Percentiles rank a stretch among this genome's conserved stretches.
These are phyloP conservation scores for Stenodema calcarata DNA, from an alignment of 2,888 invertebrate genomes.

Conservation along the genomic window DNA sequence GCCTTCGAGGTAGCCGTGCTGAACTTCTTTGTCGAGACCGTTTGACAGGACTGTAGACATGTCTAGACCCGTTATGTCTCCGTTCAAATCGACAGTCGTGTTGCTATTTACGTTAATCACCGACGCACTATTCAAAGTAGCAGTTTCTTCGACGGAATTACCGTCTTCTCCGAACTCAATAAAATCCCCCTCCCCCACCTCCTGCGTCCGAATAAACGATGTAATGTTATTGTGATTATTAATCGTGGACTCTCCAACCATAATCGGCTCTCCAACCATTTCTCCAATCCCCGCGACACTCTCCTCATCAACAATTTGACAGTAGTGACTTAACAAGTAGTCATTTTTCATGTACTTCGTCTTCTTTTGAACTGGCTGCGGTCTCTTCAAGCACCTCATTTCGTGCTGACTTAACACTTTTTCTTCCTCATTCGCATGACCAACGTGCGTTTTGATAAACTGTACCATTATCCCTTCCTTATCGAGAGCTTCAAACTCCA, in stretches of 20 bases:
- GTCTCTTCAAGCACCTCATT: neutral
- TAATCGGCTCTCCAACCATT: slow-evolving; percentile 10
- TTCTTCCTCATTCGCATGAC: slow-evolving; percentile 28
- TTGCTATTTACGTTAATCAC: neutral
- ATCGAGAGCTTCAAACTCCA: slow-evolving; percentile 24
- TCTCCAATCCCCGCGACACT: neutral
- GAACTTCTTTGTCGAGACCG: neutral
- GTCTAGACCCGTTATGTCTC: neutral
- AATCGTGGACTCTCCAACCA: slow-evolving; percentile 20
- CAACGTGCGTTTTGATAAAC: slow-evolving; percentile 39
- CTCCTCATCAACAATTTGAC: neutral
- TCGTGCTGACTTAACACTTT: slow-evolving; percentile 39
- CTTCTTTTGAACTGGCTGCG: neutral
- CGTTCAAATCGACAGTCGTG: slow-evolving; percentile 12
- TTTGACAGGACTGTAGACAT: neutral
- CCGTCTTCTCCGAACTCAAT: neutral
- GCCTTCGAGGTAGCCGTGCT: neutral
- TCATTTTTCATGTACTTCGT: neutral
- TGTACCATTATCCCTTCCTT: neutral
- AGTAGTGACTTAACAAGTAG: neutral
- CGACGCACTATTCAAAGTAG: neutral
- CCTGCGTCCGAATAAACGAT: neutral
- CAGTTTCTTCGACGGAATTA: neutral
- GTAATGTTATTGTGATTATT: slow-evolving; percentile 16
- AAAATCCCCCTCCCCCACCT: neutral